Base-by-base conservation (phyloP, 2,888 invertebrate species). In the Bellardia bayeri region DNA sequence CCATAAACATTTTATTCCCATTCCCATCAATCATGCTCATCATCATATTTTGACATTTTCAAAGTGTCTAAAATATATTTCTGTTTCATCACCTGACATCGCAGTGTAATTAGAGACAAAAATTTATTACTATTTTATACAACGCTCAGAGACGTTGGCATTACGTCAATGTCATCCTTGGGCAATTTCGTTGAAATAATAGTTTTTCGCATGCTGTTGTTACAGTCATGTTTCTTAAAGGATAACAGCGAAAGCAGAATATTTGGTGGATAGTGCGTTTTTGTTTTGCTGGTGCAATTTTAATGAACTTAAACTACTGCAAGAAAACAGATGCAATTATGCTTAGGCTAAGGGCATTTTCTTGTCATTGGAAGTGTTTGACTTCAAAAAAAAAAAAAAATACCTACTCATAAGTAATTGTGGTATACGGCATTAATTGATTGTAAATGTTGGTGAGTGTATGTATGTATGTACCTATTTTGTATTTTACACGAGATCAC, bases 41-140 rank as follows among this genome's bases (percentile, higher is more conserved):
- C 13, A n/a, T 61, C 13, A 8, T 16, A 14, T 74, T 81, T 80
- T 75, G 82, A 82, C 86, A 75, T 69, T 49, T 78, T 56, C n/a
- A 56, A 86, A 82, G 82, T 82, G 86, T 82, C 45, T 69, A 11
- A 64, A 68, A 79, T 74, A 82, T 63, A 75, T 49, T 51, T 69
- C 1, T 2, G 16, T 75, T 82, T 86, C 82, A 82, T 82, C 86
- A 82, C 86, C 79, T 86, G 82, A 82, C 58, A 68, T 30, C 4
- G 49, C 40, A 40, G n/a, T 1, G 33, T 23, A 76, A 76, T 76
- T 71, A 71, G 16, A 63, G 42, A 14, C 33, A 37, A 58, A 66
- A 84, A 84, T 84, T 78, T 84, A 79, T 84, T 72, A 74, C 9
- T 30, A 51, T 84, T 79, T 79, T 72, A 84, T 66, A 8, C 64